Percentiles rank a stretch among this genome's conserved stretches.
Evolutionary conservation across 2,888 invertebrate genomes (phyloP).

Genomic region (Lepas anatifera): DNA sequence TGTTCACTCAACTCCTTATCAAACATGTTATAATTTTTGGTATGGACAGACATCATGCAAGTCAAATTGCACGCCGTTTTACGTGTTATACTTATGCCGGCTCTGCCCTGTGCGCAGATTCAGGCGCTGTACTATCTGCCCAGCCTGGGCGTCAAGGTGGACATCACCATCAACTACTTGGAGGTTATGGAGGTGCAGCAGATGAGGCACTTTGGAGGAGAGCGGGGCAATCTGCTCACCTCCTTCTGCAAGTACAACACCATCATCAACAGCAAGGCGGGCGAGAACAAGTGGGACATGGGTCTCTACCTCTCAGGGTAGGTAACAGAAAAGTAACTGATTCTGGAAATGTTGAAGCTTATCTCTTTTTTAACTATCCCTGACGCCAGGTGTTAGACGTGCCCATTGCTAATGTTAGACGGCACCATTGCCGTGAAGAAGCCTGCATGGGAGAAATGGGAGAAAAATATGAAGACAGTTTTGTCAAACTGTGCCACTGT

Average conservation of each 20-base stretch:
- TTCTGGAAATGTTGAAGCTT: no score
- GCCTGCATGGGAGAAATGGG: no score
- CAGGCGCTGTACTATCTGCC: conserved; percentile 18
- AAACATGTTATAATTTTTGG: no score
- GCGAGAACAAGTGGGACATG: conserved; percentile 15
- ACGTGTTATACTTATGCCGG: not conserved
- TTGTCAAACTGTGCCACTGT: no score
- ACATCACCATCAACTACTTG: conserved; percentile 18
- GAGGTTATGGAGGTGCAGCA: conserved; percentile 15
- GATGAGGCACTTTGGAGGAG: conserved; percentile 17
- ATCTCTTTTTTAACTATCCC: no score
- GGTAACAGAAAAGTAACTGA: not conserved
- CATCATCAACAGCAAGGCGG: not conserved
- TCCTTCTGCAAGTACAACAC: conserved; percentile 17
- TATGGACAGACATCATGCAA: no score
- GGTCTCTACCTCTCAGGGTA: conserved; percentile 16
- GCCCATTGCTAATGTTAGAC: no score
- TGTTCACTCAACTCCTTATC: no score
- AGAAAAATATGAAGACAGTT: no score
- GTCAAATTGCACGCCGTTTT: no score
- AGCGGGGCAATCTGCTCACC: conserved; percentile 15
- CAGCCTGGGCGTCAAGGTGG: conserved; percentile 14
- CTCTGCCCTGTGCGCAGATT: not conserved
- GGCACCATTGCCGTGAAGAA: no score
- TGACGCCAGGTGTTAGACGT: no score